Evolutionary conservation across 2,888 invertebrate species (phyloP), one percentile per base, ranked within the genome.

Genomic region (Pimpla rufipes): DNA sequence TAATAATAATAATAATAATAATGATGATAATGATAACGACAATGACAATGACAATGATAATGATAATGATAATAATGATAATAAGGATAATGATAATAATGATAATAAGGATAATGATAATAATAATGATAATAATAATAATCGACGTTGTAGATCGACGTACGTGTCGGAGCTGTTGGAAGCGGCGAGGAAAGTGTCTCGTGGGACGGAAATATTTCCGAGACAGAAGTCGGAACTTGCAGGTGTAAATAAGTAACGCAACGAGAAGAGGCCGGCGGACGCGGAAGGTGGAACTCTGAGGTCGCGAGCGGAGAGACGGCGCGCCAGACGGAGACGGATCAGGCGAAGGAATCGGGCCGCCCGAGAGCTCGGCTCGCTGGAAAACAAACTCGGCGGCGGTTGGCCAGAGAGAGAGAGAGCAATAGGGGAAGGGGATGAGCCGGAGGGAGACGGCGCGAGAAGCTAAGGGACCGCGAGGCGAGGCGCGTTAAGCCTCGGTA

Each of bases 401-500:
- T 40, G 35, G 57, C n/a, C 11, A n/a, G 47, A 35, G 2, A 21
- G 16, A n/a, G 66, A 21, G 45, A n/a, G 45, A 45, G 8, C 11
- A 5, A 45, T 21, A n/a, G n/a, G n/a, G n/a, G n/a, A n/a, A n/a
- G n/a, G n/a, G 13, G 4, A 45, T 18, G 40, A 18, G 18, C 2
- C 3, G 23, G 37, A 68, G 55, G 13, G 55, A 59, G 57, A 47
- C 23, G 21, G 21, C 52, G 35, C n/a, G 50, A 62, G n/a, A 40
- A 23, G 21, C 64, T 4, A 18, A 59, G 50, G 47, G 77, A 16
- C 67, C 68, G 68, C 57, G 81, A 68, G 29, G 23, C 23, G 23
- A 29, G 55, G 23, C 21, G 11, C 23, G 23, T n/a, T 71, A 78
- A 84, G 82, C 79, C 78, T 79, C 18, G 47, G 74, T 64, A 74